These are phyloP conservation scores for Synanthedon andrenaeformis DNA, from an alignment of 2,888 invertebrate genomes.

Conservation along the genomic window DNA sequence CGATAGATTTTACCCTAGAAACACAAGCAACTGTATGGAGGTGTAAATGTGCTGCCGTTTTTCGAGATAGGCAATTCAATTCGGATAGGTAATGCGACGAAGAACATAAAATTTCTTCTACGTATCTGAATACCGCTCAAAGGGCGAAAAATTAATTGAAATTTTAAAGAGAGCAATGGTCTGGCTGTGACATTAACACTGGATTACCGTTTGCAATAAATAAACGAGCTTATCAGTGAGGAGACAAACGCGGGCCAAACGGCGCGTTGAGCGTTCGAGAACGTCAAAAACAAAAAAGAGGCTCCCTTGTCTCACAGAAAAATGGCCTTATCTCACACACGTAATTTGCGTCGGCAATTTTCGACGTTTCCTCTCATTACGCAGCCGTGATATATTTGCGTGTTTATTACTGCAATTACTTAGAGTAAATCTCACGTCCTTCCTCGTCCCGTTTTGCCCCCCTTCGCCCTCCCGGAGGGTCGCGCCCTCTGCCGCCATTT, in stretches of 20 bases:
- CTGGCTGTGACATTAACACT: background rate
- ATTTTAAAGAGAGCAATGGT: background rate
- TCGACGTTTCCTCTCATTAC: constrained; percentile 68
- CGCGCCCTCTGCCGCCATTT: constrained; percentile 63
- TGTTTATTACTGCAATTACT: constrained; percentile 73
- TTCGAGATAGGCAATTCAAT: too few relatives aligned
- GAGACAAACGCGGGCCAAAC: constrained; percentile 1
- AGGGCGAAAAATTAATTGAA: too few relatives aligned
- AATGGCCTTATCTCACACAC: constrained; percentile 68
- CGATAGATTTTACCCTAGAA: too few relatives aligned
- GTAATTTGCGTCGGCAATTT: constrained; percentile 68
- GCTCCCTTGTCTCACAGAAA: constrained; percentile 37
- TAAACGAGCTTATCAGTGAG: background rate
- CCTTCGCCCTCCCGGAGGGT: constrained; percentile 41
- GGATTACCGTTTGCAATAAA: background rate
- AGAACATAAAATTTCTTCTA: too few relatives aligned
- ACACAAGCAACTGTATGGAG: too few relatives aligned
- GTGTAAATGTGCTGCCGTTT: too few relatives aligned
- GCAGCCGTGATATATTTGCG: constrained; percentile 69
- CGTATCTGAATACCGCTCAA: too few relatives aligned
- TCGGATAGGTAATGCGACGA: too few relatives aligned
- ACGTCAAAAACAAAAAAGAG: constrained; percentile 25
- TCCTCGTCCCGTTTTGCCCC: constrained; percentile 41
- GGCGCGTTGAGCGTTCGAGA: background rate
- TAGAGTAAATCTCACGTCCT: constrained; percentile 72